phyloP scores from a whole-genome alignment of 1,140 invertebrate species.

The Microvelia longipes region DNA sequence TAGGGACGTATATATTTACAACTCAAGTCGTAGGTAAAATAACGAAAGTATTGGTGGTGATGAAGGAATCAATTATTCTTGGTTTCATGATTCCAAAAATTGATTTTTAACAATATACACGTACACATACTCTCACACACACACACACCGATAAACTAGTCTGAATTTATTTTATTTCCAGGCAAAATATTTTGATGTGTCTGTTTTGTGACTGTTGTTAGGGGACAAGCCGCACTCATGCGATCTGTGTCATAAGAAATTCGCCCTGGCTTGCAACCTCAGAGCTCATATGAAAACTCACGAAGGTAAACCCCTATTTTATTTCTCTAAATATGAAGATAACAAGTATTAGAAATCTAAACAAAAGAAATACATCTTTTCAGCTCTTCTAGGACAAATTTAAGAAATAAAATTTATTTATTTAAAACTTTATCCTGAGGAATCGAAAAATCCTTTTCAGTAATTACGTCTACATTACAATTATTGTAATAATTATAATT shows the following conservation, averaged over 20 bases:
- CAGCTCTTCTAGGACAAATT: not conserved
- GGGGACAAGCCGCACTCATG: conserved; percentile 61
- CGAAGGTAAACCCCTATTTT: conserved; percentile 27
- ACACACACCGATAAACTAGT: no score
- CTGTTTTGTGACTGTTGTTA: conserved; percentile 28
- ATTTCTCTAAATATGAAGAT: not conserved
- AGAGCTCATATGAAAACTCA: conserved; percentile 59
- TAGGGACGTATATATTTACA: no score
- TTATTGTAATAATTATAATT: not conserved
- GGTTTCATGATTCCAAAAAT: no score
- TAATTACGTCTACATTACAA: not conserved
- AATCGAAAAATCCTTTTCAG: not conserved
- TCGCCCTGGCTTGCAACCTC: conserved; percentile 56
- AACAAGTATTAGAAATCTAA: not conserved
- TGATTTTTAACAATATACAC: no score
- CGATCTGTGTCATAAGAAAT: conserved; percentile 53
- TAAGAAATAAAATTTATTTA: not conserved
- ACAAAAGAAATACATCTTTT: not conserved
- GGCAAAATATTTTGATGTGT: not conserved
- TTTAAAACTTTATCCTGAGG: not conserved
- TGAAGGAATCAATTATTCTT: no score
- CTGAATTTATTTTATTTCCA: no score
- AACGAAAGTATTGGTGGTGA: no score
- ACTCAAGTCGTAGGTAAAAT: no score
- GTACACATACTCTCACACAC: no score